These are phyloP conservation scores for Ancistrus triradiatus DNA, from an alignment of 2,113 vertebrate species.

Conservation along the genomic window DNA sequence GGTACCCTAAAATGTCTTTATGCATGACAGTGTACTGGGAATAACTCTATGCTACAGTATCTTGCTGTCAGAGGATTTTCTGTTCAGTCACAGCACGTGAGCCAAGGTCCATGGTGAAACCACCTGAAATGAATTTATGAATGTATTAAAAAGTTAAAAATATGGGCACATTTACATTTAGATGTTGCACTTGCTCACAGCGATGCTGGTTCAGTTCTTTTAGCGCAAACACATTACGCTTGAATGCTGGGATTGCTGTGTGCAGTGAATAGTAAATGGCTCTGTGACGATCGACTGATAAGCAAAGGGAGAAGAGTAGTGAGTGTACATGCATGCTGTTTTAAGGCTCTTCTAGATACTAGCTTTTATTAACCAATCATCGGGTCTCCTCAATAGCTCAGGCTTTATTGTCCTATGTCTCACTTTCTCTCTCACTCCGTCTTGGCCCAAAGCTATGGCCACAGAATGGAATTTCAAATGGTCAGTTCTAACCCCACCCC, in stretches of 20 bases:
- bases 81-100: slow-evolving; percentile 44
- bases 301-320: slow-evolving; percentile 3
- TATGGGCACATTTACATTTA: slow-evolving; percentile 59
- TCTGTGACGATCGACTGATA: slow-evolving; percentile 12
- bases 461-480: slow-evolving; percentile 43
- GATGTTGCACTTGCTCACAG: slow-evolving; percentile 28
- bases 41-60: slow-evolving; percentile 58
- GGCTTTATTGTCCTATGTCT: slow-evolving; percentile 17
- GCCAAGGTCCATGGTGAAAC: slow-evolving; percentile 43
- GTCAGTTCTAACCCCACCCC: slow-evolving; percentile 24
- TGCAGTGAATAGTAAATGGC: slow-evolving; percentile 6
- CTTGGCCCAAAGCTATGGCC: slow-evolving; percentile 30
- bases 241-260: slow-evolving; percentile 20
- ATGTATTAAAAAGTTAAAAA: slow-evolving; percentile 53
- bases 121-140: slow-evolving; percentile 63
- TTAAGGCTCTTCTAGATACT: slow-evolving; percentile 22
- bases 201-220: slow-evolving; percentile 20
- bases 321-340: slow-evolving; percentile 1
- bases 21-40: slow-evolving; percentile 54
- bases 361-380: not conserved
- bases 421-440: slow-evolving; percentile 28
- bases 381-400: slow-evolving; percentile 1
- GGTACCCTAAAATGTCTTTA: slow-evolving; percentile 60
- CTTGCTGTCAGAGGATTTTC: slow-evolving; percentile 48
- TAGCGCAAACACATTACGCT: slow-evolving; percentile 34